These are phyloP conservation scores for Larimichthys polyactis DNA, from an alignment of 2,113 vertebrate species.

Conservation along the genomic window DNA sequence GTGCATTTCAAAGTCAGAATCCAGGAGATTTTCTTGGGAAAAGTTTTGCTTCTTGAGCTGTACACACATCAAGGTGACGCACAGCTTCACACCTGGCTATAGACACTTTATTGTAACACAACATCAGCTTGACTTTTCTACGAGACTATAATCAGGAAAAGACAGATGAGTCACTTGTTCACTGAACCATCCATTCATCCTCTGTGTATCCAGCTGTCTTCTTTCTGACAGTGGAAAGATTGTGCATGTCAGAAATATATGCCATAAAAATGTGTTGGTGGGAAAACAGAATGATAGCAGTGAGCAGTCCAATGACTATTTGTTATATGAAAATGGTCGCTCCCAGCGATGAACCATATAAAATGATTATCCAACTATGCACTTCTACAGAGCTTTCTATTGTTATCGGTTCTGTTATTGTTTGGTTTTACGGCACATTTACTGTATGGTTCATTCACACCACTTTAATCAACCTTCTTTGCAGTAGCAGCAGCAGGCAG, in stretches of 20 bases:
- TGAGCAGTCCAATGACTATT: neutral
- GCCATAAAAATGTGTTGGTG: neutral
- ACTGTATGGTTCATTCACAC: neutral
- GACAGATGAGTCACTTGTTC: conserved; percentile 36
- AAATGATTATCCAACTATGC: neutral
- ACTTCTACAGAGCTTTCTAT: neutral
- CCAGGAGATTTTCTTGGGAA: conserved; percentile 26
- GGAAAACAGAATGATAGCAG: neutral
- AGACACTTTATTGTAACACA: conserved; percentile 29
- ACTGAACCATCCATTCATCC: conserved; percentile 31
- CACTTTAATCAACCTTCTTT: neutral
- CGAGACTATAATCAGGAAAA: conserved; percentile 18
- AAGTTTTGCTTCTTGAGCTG: conserved; percentile 24
- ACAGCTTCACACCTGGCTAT: neutral
- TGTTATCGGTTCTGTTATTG: neutral
- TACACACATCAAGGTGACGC: conserved; percentile 25
- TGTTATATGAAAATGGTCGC: neutral
- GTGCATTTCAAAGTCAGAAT: neutral
- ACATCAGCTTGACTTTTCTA: conserved; percentile 33
- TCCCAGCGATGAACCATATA: neutral
- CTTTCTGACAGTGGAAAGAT: conserved; percentile 24
- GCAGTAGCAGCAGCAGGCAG: neutral
- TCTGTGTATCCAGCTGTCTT: neutral
- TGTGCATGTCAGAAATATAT: conserved; percentile 1
- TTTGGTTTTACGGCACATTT: neutral